Conservation (phyloP, 1,140 invertebrate genomes). For the Neodiprion pinetum region DNA sequence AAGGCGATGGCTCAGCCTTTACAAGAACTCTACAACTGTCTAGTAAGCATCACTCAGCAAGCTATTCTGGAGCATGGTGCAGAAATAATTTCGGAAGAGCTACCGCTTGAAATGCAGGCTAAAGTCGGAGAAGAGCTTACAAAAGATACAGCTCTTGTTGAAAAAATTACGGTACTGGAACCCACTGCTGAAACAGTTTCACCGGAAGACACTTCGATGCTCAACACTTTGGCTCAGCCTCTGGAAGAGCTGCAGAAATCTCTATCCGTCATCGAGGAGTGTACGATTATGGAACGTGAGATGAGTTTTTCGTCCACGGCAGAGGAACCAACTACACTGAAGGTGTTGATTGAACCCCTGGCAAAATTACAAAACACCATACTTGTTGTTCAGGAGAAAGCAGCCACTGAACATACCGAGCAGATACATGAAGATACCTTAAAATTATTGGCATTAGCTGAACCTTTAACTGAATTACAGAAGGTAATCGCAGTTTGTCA, state of each 20-base stretch:
- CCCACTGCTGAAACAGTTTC: slow-evolving; percentile 32
- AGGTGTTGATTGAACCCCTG: slow-evolving; percentile 56
- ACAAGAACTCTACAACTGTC: slow-evolving; percentile 59
- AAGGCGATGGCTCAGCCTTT: slow-evolving; percentile 56
- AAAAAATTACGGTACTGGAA: slow-evolving; percentile 37
- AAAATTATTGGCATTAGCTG: slow-evolving; percentile 42
- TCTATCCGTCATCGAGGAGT: slow-evolving; percentile 20
- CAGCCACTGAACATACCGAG: background rate
- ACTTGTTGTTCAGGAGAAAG: slow-evolving; percentile 44
- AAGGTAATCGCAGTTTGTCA: background rate
- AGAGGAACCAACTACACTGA: slow-evolving; percentile 47
- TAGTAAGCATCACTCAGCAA: slow-evolving; percentile 58
- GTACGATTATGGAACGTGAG: slow-evolving; percentile 19
- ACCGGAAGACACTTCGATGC: background rate
- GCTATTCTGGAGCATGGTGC: slow-evolving; percentile 51
- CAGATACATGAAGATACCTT: slow-evolving; percentile 11
- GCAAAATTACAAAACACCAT: slow-evolving; percentile 55
- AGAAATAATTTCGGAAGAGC: slow-evolving; percentile 33
- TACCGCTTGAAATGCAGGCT: background rate
- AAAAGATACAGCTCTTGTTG: slow-evolving; percentile 32
- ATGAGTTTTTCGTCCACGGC: slow-evolving; percentile 54
- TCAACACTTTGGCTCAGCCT: slow-evolving; percentile 12
- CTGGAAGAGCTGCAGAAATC: slow-evolving; percentile 17
- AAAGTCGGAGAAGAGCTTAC: background rate
- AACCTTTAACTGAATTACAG: slow-evolving; percentile 51